Evolutionary conservation across 92 coral and sea anemone genomes (phyloP), one percentile per base, ranked within the genome.

Genomic region (Plumapathes pennacea): DNA sequence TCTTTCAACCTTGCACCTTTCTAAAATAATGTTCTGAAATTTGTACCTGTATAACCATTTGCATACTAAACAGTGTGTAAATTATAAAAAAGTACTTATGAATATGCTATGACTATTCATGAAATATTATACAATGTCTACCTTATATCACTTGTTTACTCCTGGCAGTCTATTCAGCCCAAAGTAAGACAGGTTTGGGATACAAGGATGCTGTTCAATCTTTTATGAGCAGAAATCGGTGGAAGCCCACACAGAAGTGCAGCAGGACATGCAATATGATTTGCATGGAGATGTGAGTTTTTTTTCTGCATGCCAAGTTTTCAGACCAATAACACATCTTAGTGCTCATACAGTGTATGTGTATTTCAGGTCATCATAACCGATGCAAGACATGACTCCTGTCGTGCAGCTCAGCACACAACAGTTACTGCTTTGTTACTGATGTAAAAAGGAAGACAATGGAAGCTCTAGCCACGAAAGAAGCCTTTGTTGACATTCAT

Each of bases 161-260:
- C n/a, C n/a, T 54, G 61, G 18, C 15, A 54, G 61, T 54, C 14
- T 25, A 26, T 38, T 25, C 50, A 24, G 39, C 51, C n/a, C n/a
- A n/a, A n/a, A n/a, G n/a, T n/a, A n/a, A n/a, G n/a, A n/a, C n/a
- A n/a, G n/a, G n/a, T 14, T 26, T 58, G 50, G 65, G 65, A 22
- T 58, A 58, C 50, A 58, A 58, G 31, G 47, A 40, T 58, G 65
- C 65, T n/a, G 65, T 58, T 5, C 15, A 26, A 26, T 25, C 10
- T 22, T 40, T 15, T 58, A 58, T 25, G 65, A 58, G 43, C 24
- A 33, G 2, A 58, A 58, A 25, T 25, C 30, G 10, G 7, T 24
- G 12, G 65, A 41, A n/a, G 52, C 51, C 7, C 38, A 39, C 50
- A 26, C 26, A 20, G 65, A 58, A 26, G 65, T 51, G 10, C 65